Percentiles rank a stretch among this genome's conserved stretches.
Conservation (phyloP, 2,113 vertebrate species). For the Dipodomys ordii region DNA sequence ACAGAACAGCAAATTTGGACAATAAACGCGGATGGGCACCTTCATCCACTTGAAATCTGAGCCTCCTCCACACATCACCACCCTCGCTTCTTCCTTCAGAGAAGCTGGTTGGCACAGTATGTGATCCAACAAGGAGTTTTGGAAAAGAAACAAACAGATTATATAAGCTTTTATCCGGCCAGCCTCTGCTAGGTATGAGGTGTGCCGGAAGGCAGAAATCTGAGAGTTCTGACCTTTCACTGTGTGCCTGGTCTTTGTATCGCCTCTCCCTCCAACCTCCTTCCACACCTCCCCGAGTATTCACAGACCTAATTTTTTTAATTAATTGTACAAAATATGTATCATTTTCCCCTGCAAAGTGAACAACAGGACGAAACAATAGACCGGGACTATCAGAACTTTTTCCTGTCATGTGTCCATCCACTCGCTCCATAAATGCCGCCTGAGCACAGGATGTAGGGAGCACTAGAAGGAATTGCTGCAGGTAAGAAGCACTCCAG, state of each 20-base stretch:
- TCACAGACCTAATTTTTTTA: no score
- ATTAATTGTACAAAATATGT: no score
- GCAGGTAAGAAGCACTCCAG: neutral
- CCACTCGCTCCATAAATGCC: neutral
- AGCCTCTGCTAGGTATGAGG: neutral
- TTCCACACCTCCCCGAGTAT: no score
- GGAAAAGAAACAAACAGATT: neutral
- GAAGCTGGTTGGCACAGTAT: neutral
- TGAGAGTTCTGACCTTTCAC: slow-evolving; percentile 61
- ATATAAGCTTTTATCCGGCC: slow-evolving; percentile 38
- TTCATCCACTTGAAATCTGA: neutral
- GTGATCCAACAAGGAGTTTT: neutral
- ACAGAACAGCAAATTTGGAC: slow-evolving; percentile 15
- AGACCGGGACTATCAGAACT: neutral
- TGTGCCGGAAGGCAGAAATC: slow-evolving; percentile 42
- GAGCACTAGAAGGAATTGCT: neutral
- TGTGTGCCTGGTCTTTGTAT: neutral
- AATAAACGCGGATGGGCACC: neutral
- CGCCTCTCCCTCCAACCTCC: no score
- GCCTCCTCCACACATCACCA: neutral
- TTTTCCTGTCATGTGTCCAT: neutral
- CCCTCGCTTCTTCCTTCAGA: slow-evolving; percentile 21
- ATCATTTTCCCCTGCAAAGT: neutral
- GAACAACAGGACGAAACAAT: neutral
- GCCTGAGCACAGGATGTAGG: no score